Conservation (phyloP, 2,113 vertebrate genomes). For the Platanista minor region DNA sequence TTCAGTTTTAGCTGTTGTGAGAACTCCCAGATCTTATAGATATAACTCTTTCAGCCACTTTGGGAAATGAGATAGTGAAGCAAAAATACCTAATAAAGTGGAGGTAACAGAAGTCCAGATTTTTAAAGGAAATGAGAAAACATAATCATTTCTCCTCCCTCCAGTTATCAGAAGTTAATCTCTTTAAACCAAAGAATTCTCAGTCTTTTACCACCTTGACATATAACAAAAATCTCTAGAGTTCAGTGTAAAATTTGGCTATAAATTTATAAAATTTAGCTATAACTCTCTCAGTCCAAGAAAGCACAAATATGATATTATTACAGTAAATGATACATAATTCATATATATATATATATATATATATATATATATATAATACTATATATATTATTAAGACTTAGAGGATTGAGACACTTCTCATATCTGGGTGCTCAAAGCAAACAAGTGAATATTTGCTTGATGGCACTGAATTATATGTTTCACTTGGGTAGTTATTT, state of each 20-base stretch:
- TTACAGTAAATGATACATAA: background rate
- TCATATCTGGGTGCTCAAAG: background rate
- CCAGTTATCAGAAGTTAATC: background rate
- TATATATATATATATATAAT: background rate
- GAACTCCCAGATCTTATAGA: background rate
- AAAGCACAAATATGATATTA: background rate
- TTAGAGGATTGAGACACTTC: background rate
- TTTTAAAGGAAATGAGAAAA: conserved; percentile 3
- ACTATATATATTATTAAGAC: background rate
- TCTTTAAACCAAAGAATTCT: background rate
- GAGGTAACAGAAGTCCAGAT: background rate
- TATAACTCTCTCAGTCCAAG: background rate
- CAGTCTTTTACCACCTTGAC: background rate
- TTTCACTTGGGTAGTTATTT: conserved; percentile 23
- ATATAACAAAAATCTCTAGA: background rate
- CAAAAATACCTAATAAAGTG: background rate
- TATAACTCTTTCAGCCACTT: background rate
- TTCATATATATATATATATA: background rate
- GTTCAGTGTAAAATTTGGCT: background rate
- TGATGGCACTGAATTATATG: background rate
- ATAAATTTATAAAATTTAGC: background rate
- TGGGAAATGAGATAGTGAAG: background rate
- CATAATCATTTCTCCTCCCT: background rate
- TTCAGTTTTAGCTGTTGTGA: background rate
- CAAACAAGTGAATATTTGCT: background rate